Evolutionary conservation across 2,888 invertebrate species (phyloP), one percentile per base, ranked within the genome.

Genomic region (Frankliniella intonsa): DNA sequence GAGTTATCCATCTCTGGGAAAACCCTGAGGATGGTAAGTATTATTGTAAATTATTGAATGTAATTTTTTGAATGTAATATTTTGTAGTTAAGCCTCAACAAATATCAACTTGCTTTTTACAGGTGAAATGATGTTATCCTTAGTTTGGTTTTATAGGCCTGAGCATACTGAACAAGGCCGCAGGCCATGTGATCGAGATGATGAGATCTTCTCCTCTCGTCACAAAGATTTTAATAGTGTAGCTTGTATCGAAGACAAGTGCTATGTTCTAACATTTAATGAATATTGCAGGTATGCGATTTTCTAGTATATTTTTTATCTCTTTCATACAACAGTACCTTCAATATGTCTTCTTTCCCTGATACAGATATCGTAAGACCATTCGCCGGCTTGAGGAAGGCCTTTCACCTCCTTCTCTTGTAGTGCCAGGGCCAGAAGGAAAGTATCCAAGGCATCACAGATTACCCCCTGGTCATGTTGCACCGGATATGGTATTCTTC

Each of bases 41-140:
- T 69, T 81, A 19, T 69, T 8, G n/a, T n/a, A n/a, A 38, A 83
- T 19, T 22, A 80, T 79, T 50, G 22, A 22, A 27, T 50, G n/a
- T 5, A 38, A 38, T 38, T 38, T 38, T 65, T 19, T 69, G 17
- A 50, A 17, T 27, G 79, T 11, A 55, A 62, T 83, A n/a, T 25
- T 82, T 62, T 79, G 81, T 80, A 55, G 19, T 80, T 82, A 7
- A 17, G 3, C 17, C 0, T 27, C n/a, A 81, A 80, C 38, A 80
- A 17, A 62, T 1, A 19, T 50, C 14, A 25, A 25, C 27, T 50
- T 19, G 38, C 12, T 19, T 5, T 83, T 87, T 88, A 0, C 88
- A 97, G 97, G 96, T 83, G 97, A 98, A 89, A 97, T 98, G 97
- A 97, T 97, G 97, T 95, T 98, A 90, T 97, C 97, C 7, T 90